Conservation (phyloP, 2,888 invertebrate species). For the Patella caerulea region DNA sequence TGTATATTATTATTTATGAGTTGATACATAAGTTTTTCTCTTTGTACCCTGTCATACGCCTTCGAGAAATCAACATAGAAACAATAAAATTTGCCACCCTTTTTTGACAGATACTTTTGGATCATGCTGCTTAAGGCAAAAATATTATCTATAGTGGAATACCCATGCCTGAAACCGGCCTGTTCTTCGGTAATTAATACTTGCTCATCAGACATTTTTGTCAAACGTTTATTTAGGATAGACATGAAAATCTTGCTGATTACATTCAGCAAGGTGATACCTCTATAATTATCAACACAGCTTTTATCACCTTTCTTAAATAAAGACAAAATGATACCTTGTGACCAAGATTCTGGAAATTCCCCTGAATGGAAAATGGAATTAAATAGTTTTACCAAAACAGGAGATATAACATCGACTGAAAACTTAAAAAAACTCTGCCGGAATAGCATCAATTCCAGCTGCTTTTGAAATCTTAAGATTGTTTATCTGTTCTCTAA, state of each 20-base stretch:
- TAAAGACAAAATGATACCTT: not conserved
- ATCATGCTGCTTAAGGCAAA: not conserved
- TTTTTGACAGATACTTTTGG: not conserved
- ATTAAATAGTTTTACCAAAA: not conserved
- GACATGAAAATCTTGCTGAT: not conserved
- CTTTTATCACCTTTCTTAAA: not conserved
- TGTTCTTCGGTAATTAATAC: not conserved
- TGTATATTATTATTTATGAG: not conserved
- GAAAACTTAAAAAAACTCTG: conserved; percentile 1
- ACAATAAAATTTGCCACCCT: conserved; percentile 3
- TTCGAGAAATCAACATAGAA: conserved; percentile 6
- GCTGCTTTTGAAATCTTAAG: conserved; percentile 2
- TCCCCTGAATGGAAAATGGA: not conserved
- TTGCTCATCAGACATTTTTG: not conserved
- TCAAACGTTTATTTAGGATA: not conserved
- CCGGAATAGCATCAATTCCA: conserved; percentile 6
- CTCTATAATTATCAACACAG: not conserved
- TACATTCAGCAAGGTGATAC: not conserved
- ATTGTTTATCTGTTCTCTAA: not conserved
- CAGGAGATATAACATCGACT: not conserved
- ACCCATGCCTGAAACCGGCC: conserved; percentile 1
- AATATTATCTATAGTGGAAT: not conserved
- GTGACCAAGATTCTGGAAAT: not conserved
- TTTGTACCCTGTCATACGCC: not conserved
- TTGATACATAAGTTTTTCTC: not conserved